These are phyloP conservation scores for Corythornis madagascariensis DNA, from an alignment of 2,113 vertebrate genomes.

Conservation along the genomic window DNA sequence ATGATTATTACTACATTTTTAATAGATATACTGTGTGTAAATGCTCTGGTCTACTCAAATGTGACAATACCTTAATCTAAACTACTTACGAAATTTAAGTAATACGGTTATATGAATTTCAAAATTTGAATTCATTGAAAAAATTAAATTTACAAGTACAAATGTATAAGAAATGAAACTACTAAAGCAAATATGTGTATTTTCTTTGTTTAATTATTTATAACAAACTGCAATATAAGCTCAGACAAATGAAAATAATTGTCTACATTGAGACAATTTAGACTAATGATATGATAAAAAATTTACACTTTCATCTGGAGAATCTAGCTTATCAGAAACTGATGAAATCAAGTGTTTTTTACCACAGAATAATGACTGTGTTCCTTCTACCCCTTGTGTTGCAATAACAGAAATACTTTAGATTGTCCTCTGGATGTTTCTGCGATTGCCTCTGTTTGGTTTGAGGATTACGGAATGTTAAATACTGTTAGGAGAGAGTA, in stretches of 20 bases:
- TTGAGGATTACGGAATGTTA: constrained; percentile 43
- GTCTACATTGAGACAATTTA: not conserved
- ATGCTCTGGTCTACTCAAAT: not conserved
- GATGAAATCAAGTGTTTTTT: not conserved
- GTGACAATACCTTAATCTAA: not conserved
- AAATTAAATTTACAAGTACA: not conserved
- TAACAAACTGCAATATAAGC: not conserved
- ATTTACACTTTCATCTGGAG: not conserved
- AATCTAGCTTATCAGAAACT: not conserved
- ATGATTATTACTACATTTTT: not conserved
- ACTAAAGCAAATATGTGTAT: not conserved
- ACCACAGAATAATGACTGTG: not conserved
- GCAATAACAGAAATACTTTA: not conserved
- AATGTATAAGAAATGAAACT: not conserved
- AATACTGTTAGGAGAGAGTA: constrained; percentile 34
- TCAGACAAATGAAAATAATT: not conserved
- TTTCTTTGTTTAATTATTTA: not conserved
- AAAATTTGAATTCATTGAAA: not conserved
- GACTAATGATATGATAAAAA: not conserved
- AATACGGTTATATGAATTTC: no score
- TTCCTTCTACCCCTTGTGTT: not conserved
- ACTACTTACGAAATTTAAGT: not conserved
- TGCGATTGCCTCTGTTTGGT: not conserved
- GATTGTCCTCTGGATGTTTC: not conserved
- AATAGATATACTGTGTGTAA: not conserved